Evolutionary conservation across 92 coral and sea anemone genomes (phyloP), one percentile per base, ranked within the genome.

Genomic region (Porites cylindrica): DNA sequence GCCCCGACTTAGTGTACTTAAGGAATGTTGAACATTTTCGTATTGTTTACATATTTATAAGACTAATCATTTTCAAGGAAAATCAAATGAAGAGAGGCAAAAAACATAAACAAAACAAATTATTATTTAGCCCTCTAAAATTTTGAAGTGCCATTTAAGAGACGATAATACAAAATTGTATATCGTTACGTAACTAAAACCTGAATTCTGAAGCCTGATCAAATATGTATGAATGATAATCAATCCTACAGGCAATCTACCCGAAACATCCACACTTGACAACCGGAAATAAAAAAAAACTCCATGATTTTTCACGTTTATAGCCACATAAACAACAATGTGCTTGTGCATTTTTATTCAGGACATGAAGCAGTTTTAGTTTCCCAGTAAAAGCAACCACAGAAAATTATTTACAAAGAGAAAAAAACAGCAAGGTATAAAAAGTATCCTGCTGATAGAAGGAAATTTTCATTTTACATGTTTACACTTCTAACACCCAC

Each of bases 391-490:
- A 79, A 79, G 69, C 86, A 59, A 72, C 54, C 52, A 32, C 8
- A 9, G n/a, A 62, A 16, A 62, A n/a, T 62, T 62, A 9, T 77
- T 60, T 77, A 71, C 16, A 70, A 23, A 12, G 67, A 18, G 56
- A 68, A 68, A 81, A 68, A 68, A 81, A 54, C 65, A 53, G 10
- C 8, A 24, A 9, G 43, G 56, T 32, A 54, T 56, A 70, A 60
- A 24, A 17, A 59, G 86, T 18, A 56, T 47, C 86, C 86, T 18
- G 78, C 86, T 82, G 86, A 17, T 38, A n/a, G 47, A 78, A 8
- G 47, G 66, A 70, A 82, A 56, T 70, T 69, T 82, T 82, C 77
- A 82, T 82, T 82, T 82, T 8, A 53, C 69, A 70, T 82, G 78
- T 82, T 82, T 82, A 70, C 86, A 58, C 47, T 56, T 82, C 26